Evolutionary conservation across 2,113 vertebrate genomes (phyloP).

Genomic region (Hyla sarda): DNA sequence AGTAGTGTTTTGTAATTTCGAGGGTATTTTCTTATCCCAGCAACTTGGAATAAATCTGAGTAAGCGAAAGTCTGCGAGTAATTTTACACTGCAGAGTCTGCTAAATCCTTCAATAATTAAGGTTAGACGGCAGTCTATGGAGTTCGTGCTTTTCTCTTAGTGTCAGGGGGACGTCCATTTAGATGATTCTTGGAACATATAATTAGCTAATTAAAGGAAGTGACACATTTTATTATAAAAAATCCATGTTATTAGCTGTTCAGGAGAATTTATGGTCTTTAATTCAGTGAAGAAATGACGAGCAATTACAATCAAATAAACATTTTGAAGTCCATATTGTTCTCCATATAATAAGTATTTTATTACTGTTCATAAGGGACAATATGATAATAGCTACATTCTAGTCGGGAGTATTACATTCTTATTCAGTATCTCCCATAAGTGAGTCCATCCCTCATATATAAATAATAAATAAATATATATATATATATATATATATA

Average conservation of each 20-base stretch:
- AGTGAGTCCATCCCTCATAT: no score
- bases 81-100: conserved; percentile 13
- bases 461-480: no score
- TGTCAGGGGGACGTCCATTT: neutral
- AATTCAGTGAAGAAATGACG: neutral
- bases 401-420: no score
- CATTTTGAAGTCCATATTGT: neutral
- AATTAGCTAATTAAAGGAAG: conserved; percentile 19
- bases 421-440: no score
- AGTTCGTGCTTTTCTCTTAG: neutral
- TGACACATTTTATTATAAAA: neutral
- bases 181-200: neutral
- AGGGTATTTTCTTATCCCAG: conserved; percentile 55
- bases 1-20: conserved; percentile 57
- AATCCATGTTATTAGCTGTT: neutral
- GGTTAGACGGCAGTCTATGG: neutral
- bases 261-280: neutral
- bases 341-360: neutral
- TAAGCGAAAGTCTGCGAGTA: conserved; percentile 46
- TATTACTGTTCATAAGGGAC: neutral
- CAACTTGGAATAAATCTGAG: conserved; percentile 53
- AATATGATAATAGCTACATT: no score
- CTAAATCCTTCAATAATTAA: conserved; percentile 44
- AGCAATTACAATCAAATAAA: neutral
- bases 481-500: no score